Conservation (phyloP, 2,797 vertebrate species). For the Oryzias dopingdopingensis region DNA sequence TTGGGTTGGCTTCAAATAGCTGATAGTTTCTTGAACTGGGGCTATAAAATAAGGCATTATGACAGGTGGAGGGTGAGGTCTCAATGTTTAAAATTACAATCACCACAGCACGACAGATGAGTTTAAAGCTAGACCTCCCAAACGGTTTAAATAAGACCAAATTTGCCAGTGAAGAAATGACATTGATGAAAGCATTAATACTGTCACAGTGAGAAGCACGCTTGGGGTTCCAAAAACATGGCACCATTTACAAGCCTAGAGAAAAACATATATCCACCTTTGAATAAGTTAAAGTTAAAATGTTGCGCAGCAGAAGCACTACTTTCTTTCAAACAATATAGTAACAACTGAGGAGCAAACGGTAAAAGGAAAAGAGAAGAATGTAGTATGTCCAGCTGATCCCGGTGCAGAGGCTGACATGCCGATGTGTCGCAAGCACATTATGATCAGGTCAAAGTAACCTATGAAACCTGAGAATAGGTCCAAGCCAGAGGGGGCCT, state of each 20-base stretch:
- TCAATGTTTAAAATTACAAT: conserved; percentile 32
- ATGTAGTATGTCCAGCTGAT: conserved; percentile 22
- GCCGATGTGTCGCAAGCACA: neutral
- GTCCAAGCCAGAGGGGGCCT: conserved; percentile 2
- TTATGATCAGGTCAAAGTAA: conserved; percentile 23
- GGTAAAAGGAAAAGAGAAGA: conserved; percentile 26
- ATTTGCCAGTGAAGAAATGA: neutral
- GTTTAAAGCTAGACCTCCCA: conserved; percentile 37
- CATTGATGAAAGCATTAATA: conserved; percentile 22
- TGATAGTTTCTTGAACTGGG: conserved; percentile 3
- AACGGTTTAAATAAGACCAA: conserved; percentile 17
- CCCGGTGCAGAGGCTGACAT: conserved; percentile 14
- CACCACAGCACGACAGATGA: conserved; percentile 55
- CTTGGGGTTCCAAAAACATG: conserved; percentile 23
- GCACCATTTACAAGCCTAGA: conserved; percentile 40
- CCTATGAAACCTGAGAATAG: conserved; percentile 9
- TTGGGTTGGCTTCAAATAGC: neutral
- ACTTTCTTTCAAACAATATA: conserved; percentile 28
- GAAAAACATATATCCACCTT: conserved; percentile 23
- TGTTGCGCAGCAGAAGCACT: conserved; percentile 20
- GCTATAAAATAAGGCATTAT: conserved; percentile 57
- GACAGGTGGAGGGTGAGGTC: conserved; percentile 22
- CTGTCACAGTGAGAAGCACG: conserved; percentile 18
- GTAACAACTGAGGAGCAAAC: conserved; percentile 34
- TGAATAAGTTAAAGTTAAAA: conserved; percentile 35